Conservation (phyloP, 2,113 vertebrate species). For the Carassius gibelio region DNA sequence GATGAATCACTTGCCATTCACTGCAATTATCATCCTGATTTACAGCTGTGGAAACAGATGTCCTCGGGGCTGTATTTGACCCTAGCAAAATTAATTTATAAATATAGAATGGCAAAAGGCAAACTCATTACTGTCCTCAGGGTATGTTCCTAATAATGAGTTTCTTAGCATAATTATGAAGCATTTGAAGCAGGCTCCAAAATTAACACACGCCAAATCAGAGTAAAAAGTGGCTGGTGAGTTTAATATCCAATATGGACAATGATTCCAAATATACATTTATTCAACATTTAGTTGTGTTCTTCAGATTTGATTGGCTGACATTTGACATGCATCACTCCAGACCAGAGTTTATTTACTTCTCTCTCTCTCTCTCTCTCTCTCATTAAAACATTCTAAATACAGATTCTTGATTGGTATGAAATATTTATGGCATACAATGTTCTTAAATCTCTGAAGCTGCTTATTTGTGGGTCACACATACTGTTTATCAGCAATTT, state of each 20-base stretch:
- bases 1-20: slow-evolving; percentile 50
- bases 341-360: not conserved
- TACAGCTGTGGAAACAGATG: slow-evolving; percentile 55
- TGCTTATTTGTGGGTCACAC: not conserved
- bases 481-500: no score
- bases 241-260: not conserved
- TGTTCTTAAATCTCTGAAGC: not conserved
- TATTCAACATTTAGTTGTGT: not conserved
- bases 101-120: slow-evolving; percentile 61
- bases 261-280: not conserved
- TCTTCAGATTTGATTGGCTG: not conserved
- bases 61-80: slow-evolving; percentile 53
- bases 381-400: not conserved
- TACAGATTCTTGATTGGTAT: not conserved
- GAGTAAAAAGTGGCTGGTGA: not conserved
- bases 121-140: slow-evolving; percentile 60
- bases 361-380: no score
- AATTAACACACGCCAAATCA: not conserved
- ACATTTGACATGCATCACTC: not conserved
- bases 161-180: slow-evolving; percentile 57
- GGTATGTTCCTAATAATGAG: slow-evolving; percentile 63
- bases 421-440: not conserved
- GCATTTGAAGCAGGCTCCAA: slow-evolving; percentile 17
- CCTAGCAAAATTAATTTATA: slow-evolving; percentile 59
- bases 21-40: slow-evolving; percentile 52